Percentiles rank a stretch among this genome's conserved stretches.
Conservation (phyloP, 2,888 invertebrate species). For the Timandra comae region DNA sequence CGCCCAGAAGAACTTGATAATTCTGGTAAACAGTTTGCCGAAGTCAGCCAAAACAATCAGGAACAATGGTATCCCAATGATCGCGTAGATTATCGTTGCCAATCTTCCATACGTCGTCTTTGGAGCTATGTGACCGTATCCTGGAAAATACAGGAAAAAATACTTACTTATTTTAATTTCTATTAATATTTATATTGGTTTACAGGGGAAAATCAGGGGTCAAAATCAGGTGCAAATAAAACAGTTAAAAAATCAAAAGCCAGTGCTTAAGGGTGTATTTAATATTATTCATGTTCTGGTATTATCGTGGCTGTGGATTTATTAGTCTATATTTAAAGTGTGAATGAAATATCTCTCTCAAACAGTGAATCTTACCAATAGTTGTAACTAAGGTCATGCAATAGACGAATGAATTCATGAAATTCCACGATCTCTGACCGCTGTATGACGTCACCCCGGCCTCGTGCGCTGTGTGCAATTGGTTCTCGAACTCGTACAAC, state of each 20-base stretch:
- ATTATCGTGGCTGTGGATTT: no score
- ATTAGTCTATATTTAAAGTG: no score
- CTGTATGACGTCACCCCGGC: slow-evolving; percentile 90
- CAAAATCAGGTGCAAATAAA: no score
- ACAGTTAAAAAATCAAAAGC: no score
- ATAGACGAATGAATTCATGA: slow-evolving; percentile 90
- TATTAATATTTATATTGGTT: no score
- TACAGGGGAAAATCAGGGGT: no score
- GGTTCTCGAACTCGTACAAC: slow-evolving; percentile 89
- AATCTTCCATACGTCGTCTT: slow-evolving; percentile 90
- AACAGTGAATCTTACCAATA: slow-evolving; percentile 84
- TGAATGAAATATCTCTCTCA: no score
- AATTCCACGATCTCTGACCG: slow-evolving; percentile 91
- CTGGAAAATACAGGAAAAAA: no score
- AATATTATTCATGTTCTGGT: no score
- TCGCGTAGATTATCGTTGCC: slow-evolving; percentile 94
- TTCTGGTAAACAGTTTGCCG: slow-evolving; percentile 93
- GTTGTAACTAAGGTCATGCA: slow-evolving; percentile 91
- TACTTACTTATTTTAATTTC: no score
- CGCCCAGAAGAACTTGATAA: slow-evolving; percentile 93
- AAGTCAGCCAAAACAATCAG: slow-evolving; percentile 95
- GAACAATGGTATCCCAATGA: slow-evolving; percentile 97
- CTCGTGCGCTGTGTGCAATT: slow-evolving; percentile 88
- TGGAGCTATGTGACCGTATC: slow-evolving; percentile 97
- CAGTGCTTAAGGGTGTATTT: no score